Percentiles rank a stretch among this genome's conserved stretches.
These are phyloP conservation scores for Tetramorium alpestre DNA, from an alignment of 1,140 invertebrate species.

Conservation along the genomic window DNA sequence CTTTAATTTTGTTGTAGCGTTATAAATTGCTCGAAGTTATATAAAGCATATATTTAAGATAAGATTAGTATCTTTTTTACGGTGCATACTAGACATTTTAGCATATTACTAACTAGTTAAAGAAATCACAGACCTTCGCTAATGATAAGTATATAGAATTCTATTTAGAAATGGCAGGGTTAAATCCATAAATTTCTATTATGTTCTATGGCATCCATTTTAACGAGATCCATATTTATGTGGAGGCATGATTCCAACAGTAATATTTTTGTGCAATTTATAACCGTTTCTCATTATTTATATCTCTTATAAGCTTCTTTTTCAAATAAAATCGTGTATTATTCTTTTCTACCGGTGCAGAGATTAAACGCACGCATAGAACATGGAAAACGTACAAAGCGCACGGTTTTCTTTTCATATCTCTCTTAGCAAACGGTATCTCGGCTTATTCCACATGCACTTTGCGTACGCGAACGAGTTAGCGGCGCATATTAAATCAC, in stretches of 20 bases:
- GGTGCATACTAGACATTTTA: not conserved
- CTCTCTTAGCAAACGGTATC: constrained; percentile 19
- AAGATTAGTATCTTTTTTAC: not conserved
- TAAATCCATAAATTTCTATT: constrained; percentile 8
- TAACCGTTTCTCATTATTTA: constrained; percentile 1
- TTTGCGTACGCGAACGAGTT: constrained; percentile 48
- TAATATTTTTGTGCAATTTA: constrained; percentile 7
- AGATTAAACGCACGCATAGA: constrained; percentile 31
- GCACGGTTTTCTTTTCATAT: constrained; percentile 39
- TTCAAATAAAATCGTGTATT: constrained; percentile 42
- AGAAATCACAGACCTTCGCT: not conserved
- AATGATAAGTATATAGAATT: not conserved
- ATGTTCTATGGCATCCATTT: not conserved
- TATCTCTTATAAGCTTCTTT: constrained; percentile 1
- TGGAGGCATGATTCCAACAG: not conserved
- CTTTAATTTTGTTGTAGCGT: not conserved
- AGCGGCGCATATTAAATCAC: constrained; percentile 47
- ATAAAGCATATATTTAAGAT: not conserved
- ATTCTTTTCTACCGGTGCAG: constrained; percentile 11
- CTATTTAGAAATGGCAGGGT: not conserved
- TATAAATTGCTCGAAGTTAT: not conserved
- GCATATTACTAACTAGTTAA: not conserved
- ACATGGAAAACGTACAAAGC: constrained; percentile 10
- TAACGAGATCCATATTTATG: not conserved
- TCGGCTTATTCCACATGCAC: constrained; percentile 43